Percentiles rank a stretch among this genome's conserved stretches.
Evolutionary conservation across 2,113 vertebrate genomes (phyloP).

Genomic region (Himantopus leucocephalus): DNA sequence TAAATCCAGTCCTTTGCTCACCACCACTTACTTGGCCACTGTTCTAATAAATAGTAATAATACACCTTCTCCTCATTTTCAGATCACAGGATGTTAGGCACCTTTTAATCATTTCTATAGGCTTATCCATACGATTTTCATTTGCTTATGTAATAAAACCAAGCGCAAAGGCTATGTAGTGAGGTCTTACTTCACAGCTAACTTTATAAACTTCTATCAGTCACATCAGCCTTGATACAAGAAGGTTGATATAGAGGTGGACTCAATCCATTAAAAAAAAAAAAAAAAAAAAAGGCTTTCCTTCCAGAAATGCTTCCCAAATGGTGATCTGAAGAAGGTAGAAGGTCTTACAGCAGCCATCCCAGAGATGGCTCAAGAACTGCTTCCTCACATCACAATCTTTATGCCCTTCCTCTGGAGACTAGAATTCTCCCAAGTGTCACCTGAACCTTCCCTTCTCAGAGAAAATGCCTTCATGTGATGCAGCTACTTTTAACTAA

Average conservation of each 20-base stretch:
- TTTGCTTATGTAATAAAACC: neutral
- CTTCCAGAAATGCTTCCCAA: neutral
- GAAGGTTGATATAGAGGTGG: neutral
- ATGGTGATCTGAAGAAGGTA: neutral
- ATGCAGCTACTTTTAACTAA: neutral
- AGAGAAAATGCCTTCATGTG: neutral
- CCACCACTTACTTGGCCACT: neutral
- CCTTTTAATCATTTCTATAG: neutral
- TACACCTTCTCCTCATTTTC: neutral
- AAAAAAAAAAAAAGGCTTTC: neutral
- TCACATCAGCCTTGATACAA: neutral
- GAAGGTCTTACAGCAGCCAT: neutral
- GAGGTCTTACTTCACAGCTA: neutral
- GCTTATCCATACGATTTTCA: neutral
- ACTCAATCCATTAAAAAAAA: neutral
- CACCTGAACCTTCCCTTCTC: neutral
- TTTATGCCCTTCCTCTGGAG: neutral
- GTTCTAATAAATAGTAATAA: neutral
- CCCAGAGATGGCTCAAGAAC: neutral
- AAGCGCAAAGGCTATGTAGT: neutral
- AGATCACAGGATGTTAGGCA: neutral
- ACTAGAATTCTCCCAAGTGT: neutral
- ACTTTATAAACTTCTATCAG: neutral
- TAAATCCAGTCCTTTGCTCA: neutral
- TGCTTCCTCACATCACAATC: neutral